phyloP scores from a whole-genome alignment of 1,140 invertebrate genomes.

The Tetragnatha versicolor region DNA sequence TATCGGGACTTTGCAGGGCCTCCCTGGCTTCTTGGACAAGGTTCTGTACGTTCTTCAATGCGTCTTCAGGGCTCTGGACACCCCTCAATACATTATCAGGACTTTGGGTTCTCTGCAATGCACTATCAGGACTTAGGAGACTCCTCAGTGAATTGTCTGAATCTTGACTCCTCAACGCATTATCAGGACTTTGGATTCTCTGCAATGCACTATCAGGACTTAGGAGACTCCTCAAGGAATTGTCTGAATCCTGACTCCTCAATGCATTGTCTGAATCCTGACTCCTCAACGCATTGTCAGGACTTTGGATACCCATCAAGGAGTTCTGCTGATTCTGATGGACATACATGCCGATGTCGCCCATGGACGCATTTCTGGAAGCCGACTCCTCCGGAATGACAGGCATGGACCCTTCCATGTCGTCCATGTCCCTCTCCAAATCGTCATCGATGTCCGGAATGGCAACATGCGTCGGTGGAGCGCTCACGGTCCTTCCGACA shows the following conservation, averaged over 20 bases:
- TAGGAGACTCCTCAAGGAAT: no score
- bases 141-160: no score
- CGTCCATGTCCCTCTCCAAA: neutral
- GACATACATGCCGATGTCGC: neutral
- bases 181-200: neutral
- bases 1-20: no score
- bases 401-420: conserved; percentile 2
- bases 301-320: neutral
- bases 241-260: no score
- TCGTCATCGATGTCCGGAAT: neutral
- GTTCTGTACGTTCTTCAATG: neutral
- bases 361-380: neutral
- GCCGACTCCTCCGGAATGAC: conserved; percentile 17
- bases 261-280: no score
- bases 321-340: neutral
- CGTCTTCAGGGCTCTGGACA: no score
- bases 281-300: neutral
- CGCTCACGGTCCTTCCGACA: neutral
- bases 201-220: neutral
- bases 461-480: neutral
- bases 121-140: no score
- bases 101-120: no score
- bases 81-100: no score
- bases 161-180: neutral
- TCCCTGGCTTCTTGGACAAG: conserved; percentile 6